Evolutionary conservation across 2,888 invertebrate genomes (phyloP), one percentile per base, ranked within the genome.

Genomic region (Drosophila glabriapex): DNA sequence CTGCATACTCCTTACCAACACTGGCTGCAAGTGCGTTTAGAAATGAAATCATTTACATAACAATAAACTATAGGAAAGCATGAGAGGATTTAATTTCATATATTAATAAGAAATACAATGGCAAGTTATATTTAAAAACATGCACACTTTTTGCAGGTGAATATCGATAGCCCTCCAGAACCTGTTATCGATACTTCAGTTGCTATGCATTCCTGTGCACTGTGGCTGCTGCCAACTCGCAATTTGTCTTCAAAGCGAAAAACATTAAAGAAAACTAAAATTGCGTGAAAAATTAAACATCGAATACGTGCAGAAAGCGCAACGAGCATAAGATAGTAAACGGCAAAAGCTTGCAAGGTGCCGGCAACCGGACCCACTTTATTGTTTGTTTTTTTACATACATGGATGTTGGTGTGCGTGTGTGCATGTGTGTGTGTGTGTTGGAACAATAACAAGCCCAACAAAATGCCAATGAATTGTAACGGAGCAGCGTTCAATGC

Each of bases 391-490:
- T 68, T 62, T 69, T 69, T 60, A 77, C 64, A 49, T 61, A 46
- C 10, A 41, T 43, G 41, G 41, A 67, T 58, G 55, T 56, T 52
- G 53, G 68, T 64, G 60, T 53, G 61, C 67, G 43, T 19, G 61
- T 66, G 46, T 63, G 56, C 50, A 41, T 62, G 39, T 52, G 46
- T 49, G 49, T 46, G 49, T 67, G 71, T 60, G 69, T 71, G 82
- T 75, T 74, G 83, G 78, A 83, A 85, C 76, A 85, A 88, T 80
- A 88, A 85, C 85, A 88, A 85, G 76, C 58, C 77, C 72, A 80
- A 73, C 72, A 70, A 82, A 82, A 82, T 82, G 82, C 72, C 75
- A 80, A 84, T 80, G 78, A 71, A 89, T 80, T 81, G 69, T 73
- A 89, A 86, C 73, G 87, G 77, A 77, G 72, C 82, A 78, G 74